Evolutionary conservation across 2,113 vertebrate genomes (phyloP).

Genomic region (Dasypus novemcinctus): DNA sequence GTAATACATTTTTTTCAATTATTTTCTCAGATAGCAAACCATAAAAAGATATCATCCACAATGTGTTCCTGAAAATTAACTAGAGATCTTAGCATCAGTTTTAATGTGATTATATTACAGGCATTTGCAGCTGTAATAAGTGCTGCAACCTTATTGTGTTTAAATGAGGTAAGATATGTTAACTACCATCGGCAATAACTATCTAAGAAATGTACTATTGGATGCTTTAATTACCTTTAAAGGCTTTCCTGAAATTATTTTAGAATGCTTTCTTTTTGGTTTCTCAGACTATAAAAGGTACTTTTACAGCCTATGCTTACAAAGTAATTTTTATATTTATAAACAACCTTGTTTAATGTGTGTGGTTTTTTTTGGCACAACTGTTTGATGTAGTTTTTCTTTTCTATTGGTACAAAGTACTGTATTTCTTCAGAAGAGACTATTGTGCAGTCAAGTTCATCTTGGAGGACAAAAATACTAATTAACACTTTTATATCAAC

Average conservation of each 20-base stretch:
- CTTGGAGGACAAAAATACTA: slow-evolving; percentile 39
- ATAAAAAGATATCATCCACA: slow-evolving; percentile 52
- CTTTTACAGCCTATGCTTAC: slow-evolving; percentile 35
- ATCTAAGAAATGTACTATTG: slow-evolving; percentile 47
- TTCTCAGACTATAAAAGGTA: slow-evolving; percentile 7
- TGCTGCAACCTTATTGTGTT: slow-evolving; percentile 46
- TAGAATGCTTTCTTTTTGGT: slow-evolving; percentile 49
- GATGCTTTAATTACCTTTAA: slow-evolving; percentile 62
- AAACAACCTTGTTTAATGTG: slow-evolving; percentile 43
- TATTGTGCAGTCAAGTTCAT: slow-evolving; percentile 40
- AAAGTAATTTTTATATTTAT: slow-evolving; percentile 38
- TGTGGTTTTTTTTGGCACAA: background rate
- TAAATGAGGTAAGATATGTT: slow-evolving; percentile 63
- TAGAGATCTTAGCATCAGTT: background rate
- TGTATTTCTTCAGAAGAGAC: slow-evolving; percentile 55
- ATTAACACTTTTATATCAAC: slow-evolving; percentile 46
- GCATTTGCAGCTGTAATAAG: slow-evolving; percentile 11
- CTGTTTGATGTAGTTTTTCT: slow-evolving; percentile 32
- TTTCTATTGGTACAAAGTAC: background rate
- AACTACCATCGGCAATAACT: slow-evolving; percentile 32
- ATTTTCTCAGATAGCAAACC: slow-evolving; percentile 60
- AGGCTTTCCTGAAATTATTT: slow-evolving; percentile 61
- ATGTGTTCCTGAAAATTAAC: slow-evolving; percentile 57
- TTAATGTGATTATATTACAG: background rate
- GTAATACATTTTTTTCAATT: slow-evolving; percentile 48